Evolutionary conservation across 2,797 vertebrate genomes (phyloP).

Genomic region (Clamator glandarius): DNA sequence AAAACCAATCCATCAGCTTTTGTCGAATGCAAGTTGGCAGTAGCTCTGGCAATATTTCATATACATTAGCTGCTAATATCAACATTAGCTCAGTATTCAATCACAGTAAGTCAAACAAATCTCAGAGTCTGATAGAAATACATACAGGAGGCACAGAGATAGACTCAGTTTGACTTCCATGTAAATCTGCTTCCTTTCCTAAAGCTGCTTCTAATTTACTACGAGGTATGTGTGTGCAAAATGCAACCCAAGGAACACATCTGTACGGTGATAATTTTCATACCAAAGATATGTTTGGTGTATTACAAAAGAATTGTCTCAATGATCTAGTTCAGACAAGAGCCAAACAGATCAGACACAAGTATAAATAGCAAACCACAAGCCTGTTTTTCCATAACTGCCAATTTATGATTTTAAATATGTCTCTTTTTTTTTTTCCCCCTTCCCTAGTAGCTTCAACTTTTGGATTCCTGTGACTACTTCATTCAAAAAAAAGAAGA

Average conservation of each 20-base stretch:
- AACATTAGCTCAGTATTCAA: background rate
- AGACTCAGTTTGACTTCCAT: background rate
- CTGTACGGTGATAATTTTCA: slow-evolving; percentile 10
- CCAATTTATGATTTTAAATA: slow-evolving; percentile 26
- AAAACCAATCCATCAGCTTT: background rate
- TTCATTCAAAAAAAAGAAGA: background rate
- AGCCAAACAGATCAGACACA: slow-evolving; percentile 16
- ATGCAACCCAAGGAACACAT: slow-evolving; percentile 34
- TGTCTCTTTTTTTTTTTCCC: background rate
- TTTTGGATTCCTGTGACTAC: background rate
- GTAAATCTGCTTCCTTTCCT: background rate
- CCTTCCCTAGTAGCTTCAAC: background rate
- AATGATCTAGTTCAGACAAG: slow-evolving; percentile 6
- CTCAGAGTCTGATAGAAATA: background rate
- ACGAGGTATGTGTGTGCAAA: background rate
- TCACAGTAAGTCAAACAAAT: background rate
- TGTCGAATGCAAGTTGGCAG: background rate
- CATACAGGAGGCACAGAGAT: background rate
- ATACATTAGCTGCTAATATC: background rate
- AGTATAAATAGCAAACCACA: slow-evolving; percentile 43
- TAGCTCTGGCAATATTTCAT: background rate
- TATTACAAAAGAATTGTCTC: slow-evolving; percentile 28
- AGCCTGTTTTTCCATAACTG: background rate
- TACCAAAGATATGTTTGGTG: slow-evolving; percentile 18
- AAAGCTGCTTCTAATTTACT: background rate